phyloP scores from a whole-genome alignment of 2,888 invertebrate species.

The Eupithecia subfuscata region DNA sequence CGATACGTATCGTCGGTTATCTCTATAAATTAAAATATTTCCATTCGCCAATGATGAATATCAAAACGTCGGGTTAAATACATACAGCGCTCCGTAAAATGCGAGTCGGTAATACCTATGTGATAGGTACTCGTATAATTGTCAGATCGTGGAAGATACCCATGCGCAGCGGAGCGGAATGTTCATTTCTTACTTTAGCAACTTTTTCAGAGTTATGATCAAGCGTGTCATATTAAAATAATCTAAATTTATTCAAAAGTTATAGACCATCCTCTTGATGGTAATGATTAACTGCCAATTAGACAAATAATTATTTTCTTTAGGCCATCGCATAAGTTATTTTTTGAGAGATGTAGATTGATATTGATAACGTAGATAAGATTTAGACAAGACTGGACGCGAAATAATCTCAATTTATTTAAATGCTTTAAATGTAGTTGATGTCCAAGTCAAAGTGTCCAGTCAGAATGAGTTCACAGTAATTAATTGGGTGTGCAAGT shows the following conservation, averaged over 20 bases:
- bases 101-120: conserved; percentile 7
- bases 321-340: background rate
- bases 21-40: conserved; percentile 78
- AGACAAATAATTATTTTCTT: background rate
- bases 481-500: background rate
- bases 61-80: conserved; percentile 57
- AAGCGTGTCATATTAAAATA: background rate
- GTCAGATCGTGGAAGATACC: conserved; percentile 17
- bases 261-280: background rate
- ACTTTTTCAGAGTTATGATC: background rate
- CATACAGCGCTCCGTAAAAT: conserved; percentile 13
- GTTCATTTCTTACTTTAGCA: conserved; percentile 7
- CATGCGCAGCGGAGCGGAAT: background rate
- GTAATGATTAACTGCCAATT: background rate
- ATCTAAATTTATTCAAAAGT: no score
- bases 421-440: background rate
- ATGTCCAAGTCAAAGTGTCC: background rate
- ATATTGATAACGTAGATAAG: background rate
- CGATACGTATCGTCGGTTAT: conserved; percentile 79
- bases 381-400: background rate
- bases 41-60: conserved; percentile 60
- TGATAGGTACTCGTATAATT: conserved; percentile 6
- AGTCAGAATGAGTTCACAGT: conserved; percentile 1
- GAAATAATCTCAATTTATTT: background rate
- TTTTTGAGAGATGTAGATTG: background rate